Evolutionary conservation across 2,113 vertebrate genomes (phyloP), one percentile per base, ranked within the genome.

Genomic region (Clinocottus analis): DNA sequence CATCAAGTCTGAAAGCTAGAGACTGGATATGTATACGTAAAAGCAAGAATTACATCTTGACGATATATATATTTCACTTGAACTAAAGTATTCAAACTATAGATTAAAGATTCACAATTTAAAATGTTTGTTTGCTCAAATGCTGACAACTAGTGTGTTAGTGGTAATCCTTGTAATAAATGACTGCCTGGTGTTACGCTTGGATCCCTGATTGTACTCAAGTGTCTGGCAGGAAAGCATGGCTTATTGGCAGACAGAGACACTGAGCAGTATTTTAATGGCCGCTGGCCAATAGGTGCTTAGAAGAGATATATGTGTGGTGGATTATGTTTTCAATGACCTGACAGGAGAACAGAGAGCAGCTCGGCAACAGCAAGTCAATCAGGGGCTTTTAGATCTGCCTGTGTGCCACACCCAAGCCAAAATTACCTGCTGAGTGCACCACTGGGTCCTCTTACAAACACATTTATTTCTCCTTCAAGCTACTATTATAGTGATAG

Each of bases 341-440:
- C 63, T 84, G 75, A 78, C 70, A 73, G 35, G 65, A 81, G 78
- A 85, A 90, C 49, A 13, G 55, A 89, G 72, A 49, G 39, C 83
- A 45, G 64, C 80, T 80, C 25, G 75, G 75, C 87, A 81, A 68
- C 59, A 61, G 29, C 51, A 59, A 77, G 72, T 74, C 53, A 35
- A 62, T 60, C 60, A 64, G 16, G 49, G 66, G 66, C 84, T 88
- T 85, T 89, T 83, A 83, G 71, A 68, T 78, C 47, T 60, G 76
- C 27, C 35, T 62, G 0, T 63, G 66, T 5, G 67, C 71, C 72
- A 79, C 72, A 64, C 70, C 63, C 19, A 11, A 51, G 29, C 61
- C 33, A 63, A 74, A 62, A 80, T 37, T 70, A 78, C 75, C 83
- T 76, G 75, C 77, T 86, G 75, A 83, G 67, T 84, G 64, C 27